Conservation (phyloP, 92 coral and sea anemone species). For the Actinostola sp. region DNA sequence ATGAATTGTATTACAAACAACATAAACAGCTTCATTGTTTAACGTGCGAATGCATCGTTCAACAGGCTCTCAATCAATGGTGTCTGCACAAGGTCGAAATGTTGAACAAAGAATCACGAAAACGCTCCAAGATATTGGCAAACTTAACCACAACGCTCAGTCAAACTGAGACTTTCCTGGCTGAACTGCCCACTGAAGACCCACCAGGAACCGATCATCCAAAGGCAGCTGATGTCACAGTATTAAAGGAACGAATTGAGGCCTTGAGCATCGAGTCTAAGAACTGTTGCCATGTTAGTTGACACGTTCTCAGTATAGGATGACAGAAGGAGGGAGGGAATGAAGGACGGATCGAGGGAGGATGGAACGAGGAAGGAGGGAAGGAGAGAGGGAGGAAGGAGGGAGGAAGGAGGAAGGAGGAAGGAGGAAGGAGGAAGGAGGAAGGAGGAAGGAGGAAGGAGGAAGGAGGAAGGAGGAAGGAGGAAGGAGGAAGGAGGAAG, state of each 20-base stretch:
- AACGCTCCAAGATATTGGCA: neutral
- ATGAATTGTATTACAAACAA: too few relatives aligned
- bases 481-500: too few relatives aligned
- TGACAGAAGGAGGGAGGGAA: too few relatives aligned
- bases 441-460: too few relatives aligned
- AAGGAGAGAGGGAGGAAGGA: too few relatives aligned
- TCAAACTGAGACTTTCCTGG: neutral
- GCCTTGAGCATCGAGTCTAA: neutral
- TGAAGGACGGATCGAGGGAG: too few relatives aligned
- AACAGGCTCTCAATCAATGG: constrained; percentile 27
- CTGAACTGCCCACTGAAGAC: neutral
- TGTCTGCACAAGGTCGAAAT: neutral
- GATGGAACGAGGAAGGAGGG: too few relatives aligned
- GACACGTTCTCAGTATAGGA: too few relatives aligned
- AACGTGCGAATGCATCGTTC: neutral
- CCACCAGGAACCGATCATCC: neutral
- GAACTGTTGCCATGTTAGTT: constrained; percentile 6
- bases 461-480: too few relatives aligned
- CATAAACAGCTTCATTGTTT: neutral
- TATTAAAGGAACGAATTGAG: neutral
- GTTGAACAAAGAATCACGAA: constrained; percentile 3
- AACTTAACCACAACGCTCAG: neutral
- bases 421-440: too few relatives aligned
- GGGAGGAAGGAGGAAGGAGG: too few relatives aligned
- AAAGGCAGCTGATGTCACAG: neutral